Evolutionary conservation across 2,888 invertebrate species (phyloP), one percentile per base, ranked within the genome.

Genomic region (Acholoe squamosa): DNA sequence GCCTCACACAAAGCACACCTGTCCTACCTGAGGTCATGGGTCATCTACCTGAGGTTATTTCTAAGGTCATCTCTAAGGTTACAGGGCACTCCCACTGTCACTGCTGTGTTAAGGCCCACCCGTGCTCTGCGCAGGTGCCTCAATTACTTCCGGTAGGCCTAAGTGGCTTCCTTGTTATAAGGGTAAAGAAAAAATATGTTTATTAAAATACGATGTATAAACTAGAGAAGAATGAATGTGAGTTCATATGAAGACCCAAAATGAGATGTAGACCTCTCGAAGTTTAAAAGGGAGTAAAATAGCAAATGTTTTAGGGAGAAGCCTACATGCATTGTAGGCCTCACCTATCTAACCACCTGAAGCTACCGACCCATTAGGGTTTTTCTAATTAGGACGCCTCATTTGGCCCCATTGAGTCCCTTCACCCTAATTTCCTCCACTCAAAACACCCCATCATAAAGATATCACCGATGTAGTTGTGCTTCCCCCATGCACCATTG

Each of bases 1-100:
- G 16, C 19, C 80, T 34, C 33, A 34, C 43, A 80, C 80, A 80
- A 80, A 80, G 43, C 80, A 43, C 80, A 80, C 80, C 80, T 80
- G 80, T 34, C 80, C 80, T 80, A 80, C 80, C 80, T 80, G 43
- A 80, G 80, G 34, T 80, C 80, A 80, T 16, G 16, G 80, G 33
- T 80, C 80, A 43, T 12, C 33, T 43, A 80, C 80, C 80, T 80
- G 80, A 80, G 80, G 80, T 16, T 34, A 80, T 19, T 22, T 25
- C 16, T 31, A 25, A 31, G 76, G 80, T 80, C 80, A 80, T 19
- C 19, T 16, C 34, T 16, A 0, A n/a, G 80, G 80, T 34, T 34
- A 34, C 19, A 76, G 76, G 25, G 80, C 43, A 19, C 33, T 10
- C 80, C 34, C 80, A 76, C 5, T 80, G 33, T 33, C 80, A 14